These are phyloP conservation scores for Boleophthalmus pectinirostris DNA, from an alignment of 2,113 vertebrate species.

Conservation along the genomic window DNA sequence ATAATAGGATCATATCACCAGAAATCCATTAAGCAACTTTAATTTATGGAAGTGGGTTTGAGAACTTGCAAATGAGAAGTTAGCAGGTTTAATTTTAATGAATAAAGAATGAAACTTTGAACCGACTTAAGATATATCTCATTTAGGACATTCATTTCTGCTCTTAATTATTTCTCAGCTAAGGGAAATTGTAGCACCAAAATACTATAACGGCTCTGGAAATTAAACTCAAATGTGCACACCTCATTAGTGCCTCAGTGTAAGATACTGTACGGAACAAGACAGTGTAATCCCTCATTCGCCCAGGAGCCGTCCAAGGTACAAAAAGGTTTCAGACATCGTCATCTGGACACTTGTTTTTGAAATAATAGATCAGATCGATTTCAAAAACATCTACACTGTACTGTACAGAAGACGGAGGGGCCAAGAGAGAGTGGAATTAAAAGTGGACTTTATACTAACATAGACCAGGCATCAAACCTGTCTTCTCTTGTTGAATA, in stretches of 20 bases:
- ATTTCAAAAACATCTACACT: too few relatives aligned
- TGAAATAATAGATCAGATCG: too few relatives aligned
- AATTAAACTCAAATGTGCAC: slow-evolving; percentile 4
- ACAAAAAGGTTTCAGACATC: too few relatives aligned
- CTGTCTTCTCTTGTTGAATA: background rate
- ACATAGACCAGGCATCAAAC: background rate
- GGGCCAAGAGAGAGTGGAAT: background rate
- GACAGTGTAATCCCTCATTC: too few relatives aligned
- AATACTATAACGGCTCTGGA: slow-evolving; percentile 4
- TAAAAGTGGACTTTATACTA: background rate
- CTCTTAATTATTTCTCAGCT: slow-evolving; percentile 15
- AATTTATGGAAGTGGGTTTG: background rate
- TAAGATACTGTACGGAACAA: background rate
- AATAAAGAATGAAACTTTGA: slow-evolving; percentile 8
- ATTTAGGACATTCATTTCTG: slow-evolving; percentile 10
- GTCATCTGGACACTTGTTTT: too few relatives aligned
- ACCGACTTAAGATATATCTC: slow-evolving; percentile 3
- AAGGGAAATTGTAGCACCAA: slow-evolving; percentile 9
- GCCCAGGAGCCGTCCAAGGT: too few relatives aligned
- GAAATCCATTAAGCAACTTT: slow-evolving; percentile 4
- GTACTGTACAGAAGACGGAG: slow-evolving; percentile 8
- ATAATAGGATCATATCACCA: slow-evolving; percentile 11
- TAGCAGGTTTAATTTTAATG: slow-evolving; percentile 12
- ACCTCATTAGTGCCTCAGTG: slow-evolving; percentile 15
- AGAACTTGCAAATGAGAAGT: slow-evolving; percentile 8